Conservation (phyloP, 2,888 invertebrate genomes). For the Steinernema hermaphroditum region DNA sequence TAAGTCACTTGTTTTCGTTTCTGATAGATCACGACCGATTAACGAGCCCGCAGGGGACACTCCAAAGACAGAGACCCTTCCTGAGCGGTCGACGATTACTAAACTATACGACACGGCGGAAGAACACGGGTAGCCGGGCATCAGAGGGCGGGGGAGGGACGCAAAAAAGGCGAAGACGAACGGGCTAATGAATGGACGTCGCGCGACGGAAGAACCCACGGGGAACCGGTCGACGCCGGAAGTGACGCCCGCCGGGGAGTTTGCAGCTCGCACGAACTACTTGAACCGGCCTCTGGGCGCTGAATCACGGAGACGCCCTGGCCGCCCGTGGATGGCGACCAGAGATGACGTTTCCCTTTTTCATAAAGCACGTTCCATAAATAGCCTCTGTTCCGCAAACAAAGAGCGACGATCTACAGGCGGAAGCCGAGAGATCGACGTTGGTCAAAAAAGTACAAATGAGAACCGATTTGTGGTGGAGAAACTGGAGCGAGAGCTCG, state of each 20-base stretch:
- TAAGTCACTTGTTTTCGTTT: slow-evolving; percentile 28
- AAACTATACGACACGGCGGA: not conserved
- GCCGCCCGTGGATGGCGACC: too few relatives aligned
- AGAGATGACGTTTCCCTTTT: too few relatives aligned
- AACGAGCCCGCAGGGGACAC: slow-evolving; percentile 6
- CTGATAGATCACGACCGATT: slow-evolving; percentile 30
- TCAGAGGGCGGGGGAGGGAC: not conserved
- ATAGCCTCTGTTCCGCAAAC: too few relatives aligned
- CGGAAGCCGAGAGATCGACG: too few relatives aligned
- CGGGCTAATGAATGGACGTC: slow-evolving; percentile 29
- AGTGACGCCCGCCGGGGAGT: not conserved
- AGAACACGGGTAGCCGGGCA: not conserved
- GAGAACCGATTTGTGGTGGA: too few relatives aligned
- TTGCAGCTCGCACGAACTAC: not conserved
- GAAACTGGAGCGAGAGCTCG: too few relatives aligned
- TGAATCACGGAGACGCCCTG: too few relatives aligned
- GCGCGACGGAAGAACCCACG: slow-evolving; percentile 7
- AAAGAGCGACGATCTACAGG: too few relatives aligned
- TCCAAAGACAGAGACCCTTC: not conserved
- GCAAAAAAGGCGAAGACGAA: slow-evolving; percentile 21
- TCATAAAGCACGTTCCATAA: too few relatives aligned
- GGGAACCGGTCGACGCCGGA: slow-evolving; percentile 24
- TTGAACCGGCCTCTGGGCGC: not conserved
- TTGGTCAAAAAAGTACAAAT: too few relatives aligned
- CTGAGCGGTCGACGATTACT: slow-evolving; percentile 18